phyloP scores from a whole-genome alignment of 2,113 vertebrate species.

The Crocuta crocuta region DNA sequence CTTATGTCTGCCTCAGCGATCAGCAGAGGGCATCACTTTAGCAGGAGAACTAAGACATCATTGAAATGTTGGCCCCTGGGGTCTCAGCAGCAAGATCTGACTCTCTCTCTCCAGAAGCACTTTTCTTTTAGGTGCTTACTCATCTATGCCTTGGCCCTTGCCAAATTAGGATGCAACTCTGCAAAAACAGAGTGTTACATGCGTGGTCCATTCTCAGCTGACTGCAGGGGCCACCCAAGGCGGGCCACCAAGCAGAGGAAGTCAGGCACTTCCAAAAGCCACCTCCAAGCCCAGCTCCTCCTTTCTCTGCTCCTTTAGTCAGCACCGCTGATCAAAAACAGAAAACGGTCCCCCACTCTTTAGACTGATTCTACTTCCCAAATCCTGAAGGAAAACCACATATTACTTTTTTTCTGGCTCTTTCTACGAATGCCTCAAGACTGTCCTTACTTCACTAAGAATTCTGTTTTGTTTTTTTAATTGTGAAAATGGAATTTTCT shows the following conservation, averaged over 20 bases:
- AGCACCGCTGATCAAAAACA: conserved; percentile 43
- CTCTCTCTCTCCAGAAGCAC: neutral
- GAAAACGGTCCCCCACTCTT: neutral
- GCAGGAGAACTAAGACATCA: neutral
- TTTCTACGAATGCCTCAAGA: neutral
- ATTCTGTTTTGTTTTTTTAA: neutral
- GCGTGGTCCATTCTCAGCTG: neutral
- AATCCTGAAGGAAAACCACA: neutral
- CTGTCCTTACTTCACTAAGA: neutral
- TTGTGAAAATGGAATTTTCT: neutral
- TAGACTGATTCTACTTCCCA: neutral
- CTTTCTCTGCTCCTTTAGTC: conserved; percentile 9
- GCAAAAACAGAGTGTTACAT: neutral
- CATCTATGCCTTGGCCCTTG: neutral
- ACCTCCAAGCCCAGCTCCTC: neutral
- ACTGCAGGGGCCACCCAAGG: neutral
- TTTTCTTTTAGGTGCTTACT: neutral
- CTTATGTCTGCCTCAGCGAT: neutral
- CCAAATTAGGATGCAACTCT: neutral
- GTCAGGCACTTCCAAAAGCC: neutral
- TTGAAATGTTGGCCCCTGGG: neutral
- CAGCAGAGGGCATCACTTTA: neutral
- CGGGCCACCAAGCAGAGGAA: neutral
- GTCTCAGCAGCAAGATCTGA: neutral
- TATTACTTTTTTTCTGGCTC: neutral